A percentile compares a stretch with the other conserved stretches of the same genome.
Evolutionary conservation across 2,113 vertebrate genomes (phyloP).

Genomic region (Campylomormyrus tamandua): DNA sequence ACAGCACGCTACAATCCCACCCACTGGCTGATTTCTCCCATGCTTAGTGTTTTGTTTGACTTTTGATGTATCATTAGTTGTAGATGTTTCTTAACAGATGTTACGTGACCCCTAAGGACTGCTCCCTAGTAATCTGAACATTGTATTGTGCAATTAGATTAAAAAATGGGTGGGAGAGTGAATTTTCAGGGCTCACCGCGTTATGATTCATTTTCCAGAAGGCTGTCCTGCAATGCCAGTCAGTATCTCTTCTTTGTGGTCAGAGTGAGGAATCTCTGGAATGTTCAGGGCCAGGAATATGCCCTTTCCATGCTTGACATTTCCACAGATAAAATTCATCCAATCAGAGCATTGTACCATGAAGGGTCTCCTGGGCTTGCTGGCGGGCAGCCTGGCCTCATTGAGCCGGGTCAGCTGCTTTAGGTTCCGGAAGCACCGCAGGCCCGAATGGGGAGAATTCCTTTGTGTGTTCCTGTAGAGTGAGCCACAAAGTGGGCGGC

Average conservation of each 20-base stretch:
- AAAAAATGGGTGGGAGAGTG: neutral
- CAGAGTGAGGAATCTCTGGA: conserved; percentile 41
- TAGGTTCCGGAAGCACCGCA: neutral
- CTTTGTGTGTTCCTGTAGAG: conserved; percentile 18
- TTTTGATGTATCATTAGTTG: neutral
- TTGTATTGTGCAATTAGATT: neutral
- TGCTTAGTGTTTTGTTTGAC: neutral
- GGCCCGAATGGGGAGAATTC: conserved; percentile 13
- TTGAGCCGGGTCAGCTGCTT: neutral
- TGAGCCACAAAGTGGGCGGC: conserved; percentile 13
- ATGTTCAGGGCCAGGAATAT: conserved; percentile 29
- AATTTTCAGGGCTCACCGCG: conserved; percentile 22
- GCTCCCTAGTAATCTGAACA: neutral
- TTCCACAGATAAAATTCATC: conserved; percentile 18
- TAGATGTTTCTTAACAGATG: neutral
- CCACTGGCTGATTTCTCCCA: neutral
- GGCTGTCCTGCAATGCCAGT: neutral
- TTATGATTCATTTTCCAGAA: conserved; percentile 19
- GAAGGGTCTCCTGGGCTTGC: neutral
- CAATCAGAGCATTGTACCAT: conserved; percentile 17
- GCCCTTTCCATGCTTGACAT: neutral
- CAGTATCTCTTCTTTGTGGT: neutral
- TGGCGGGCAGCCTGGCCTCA: neutral
- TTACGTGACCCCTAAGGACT: neutral
- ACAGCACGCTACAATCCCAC: neutral